These are phyloP conservation scores for Xestoiulus laeticollis DNA, from an alignment of 2,888 invertebrate genomes.

Conservation along the genomic window DNA sequence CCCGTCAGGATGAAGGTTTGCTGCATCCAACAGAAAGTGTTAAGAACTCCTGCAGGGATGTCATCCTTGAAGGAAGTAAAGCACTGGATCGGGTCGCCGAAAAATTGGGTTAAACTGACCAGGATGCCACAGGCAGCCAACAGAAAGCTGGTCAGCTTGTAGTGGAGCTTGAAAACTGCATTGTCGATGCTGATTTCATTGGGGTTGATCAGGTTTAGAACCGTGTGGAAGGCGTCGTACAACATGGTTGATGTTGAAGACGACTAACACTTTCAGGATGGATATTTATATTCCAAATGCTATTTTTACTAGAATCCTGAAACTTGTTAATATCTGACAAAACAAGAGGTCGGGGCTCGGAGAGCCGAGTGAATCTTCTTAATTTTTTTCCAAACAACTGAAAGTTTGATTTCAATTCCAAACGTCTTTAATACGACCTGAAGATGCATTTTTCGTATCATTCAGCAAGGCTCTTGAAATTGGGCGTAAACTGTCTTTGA, in stretches of 20 bases:
- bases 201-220: constrained; percentile 84
- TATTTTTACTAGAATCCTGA: neutral
- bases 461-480: neutral
- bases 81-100: constrained; percentile 53
- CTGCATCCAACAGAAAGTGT: constrained; percentile 91
- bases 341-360: neutral
- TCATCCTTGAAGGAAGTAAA: constrained; percentile 66
- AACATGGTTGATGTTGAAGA: constrained; percentile 61
- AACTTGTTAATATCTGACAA: neutral
- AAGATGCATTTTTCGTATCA: neutral
- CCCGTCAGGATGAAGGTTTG: constrained; percentile 88
- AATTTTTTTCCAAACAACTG: neutral
- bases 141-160: constrained; percentile 50
- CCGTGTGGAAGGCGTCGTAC: constrained; percentile 85
- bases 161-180: constrained; percentile 52
- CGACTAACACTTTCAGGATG: neutral
- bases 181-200: constrained; percentile 78
- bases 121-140: constrained; percentile 47
- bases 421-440: neutral
- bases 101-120: constrained; percentile 51
- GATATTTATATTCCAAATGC: neutral
- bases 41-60: constrained; percentile 88
- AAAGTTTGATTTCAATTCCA: neutral
- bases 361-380: neutral
- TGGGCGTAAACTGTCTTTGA: neutral